Conservation (phyloP, 2,888 invertebrate genomes). For the Lithophane leautieri region DNA sequence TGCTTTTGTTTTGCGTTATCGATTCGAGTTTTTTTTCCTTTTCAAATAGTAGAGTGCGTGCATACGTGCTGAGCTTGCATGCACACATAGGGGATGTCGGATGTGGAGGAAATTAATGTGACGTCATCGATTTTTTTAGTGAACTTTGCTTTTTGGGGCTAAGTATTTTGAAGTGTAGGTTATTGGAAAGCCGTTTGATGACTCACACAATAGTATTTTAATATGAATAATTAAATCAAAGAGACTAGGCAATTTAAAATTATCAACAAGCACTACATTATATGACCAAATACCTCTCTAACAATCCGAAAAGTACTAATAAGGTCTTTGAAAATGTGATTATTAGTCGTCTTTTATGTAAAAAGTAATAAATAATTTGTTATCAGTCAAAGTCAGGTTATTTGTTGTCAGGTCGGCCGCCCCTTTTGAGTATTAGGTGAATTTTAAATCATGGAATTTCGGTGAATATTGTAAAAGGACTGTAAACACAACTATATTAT, state of each 20-base stretch:
- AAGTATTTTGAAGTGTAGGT: constrained; percentile 27
- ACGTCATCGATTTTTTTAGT: constrained; percentile 66
- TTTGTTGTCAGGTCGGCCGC: not conserved
- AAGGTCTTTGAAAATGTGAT: no score
- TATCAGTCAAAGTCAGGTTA: not conserved
- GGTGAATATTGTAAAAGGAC: not conserved
- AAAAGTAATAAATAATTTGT: not conserved
- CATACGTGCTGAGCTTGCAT: constrained; percentile 79
- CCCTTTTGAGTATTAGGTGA: not conserved
- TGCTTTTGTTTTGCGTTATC: constrained; percentile 88
- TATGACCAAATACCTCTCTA: no score
- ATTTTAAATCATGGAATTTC: not conserved
- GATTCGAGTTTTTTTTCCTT: constrained; percentile 80
- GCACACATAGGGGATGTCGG: constrained; percentile 68
- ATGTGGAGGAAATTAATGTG: constrained; percentile 64
- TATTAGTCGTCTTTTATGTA: no score
- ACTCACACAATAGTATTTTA: not conserved
- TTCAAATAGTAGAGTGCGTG: constrained; percentile 74
- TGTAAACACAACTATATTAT: not conserved
- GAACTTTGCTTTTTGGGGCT: constrained; percentile 18
- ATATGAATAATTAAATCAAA: not conserved
- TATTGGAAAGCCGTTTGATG: constrained; percentile 15
- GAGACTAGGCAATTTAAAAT: no score
- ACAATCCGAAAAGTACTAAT: no score
- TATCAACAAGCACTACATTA: no score